These are phyloP conservation scores for Drosophila virilis DNA, from an alignment of 1,140 invertebrate genomes.

Conservation along the genomic window DNA sequence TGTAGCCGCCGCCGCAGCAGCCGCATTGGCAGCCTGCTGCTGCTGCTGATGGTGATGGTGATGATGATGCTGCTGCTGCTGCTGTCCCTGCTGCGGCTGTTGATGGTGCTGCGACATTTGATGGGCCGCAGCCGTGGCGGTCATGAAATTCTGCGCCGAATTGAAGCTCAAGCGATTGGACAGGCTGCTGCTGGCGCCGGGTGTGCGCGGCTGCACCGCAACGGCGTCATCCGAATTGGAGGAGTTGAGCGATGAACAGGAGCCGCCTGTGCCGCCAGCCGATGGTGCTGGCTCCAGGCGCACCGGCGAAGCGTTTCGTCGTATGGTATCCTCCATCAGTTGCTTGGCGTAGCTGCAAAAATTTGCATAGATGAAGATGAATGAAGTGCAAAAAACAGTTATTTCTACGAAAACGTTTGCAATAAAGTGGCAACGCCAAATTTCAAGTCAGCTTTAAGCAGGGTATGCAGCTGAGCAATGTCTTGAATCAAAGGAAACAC, in stretches of 20 bases:
- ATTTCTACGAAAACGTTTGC: not conserved
- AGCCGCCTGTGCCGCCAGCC: conserved; percentile 83
- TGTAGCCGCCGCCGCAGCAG: conserved; percentile 71
- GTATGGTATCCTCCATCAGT: conserved; percentile 95
- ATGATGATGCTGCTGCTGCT: conserved; percentile 63
- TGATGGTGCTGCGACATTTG: conserved; percentile 70
- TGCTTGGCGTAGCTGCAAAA: conserved; percentile 92
- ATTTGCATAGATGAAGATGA: not conserved
- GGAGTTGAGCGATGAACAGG: conserved; percentile 89
- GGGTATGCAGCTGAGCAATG: not conserved
- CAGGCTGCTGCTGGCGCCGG: conserved; percentile 48
- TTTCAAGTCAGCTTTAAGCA: not conserved
- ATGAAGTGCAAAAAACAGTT: conserved; percentile 4
- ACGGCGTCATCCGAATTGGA: conserved; percentile 89
- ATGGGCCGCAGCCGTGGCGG: conserved; percentile 81
- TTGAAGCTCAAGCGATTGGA: conserved; percentile 84
- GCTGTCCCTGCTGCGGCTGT: conserved; percentile 54
- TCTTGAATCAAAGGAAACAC: not conserved
- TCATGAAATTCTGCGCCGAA: conserved; percentile 82
- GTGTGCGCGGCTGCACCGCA: conserved; percentile 73
- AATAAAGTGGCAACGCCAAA: not conserved
- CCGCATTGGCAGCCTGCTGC: conserved; percentile 64
- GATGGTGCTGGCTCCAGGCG: conserved; percentile 86
- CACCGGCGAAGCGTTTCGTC: conserved; percentile 95
- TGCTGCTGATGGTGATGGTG: conserved; percentile 56